Conservation (phyloP, 2,888 invertebrate species). For the Pandemis heparana region DNA sequence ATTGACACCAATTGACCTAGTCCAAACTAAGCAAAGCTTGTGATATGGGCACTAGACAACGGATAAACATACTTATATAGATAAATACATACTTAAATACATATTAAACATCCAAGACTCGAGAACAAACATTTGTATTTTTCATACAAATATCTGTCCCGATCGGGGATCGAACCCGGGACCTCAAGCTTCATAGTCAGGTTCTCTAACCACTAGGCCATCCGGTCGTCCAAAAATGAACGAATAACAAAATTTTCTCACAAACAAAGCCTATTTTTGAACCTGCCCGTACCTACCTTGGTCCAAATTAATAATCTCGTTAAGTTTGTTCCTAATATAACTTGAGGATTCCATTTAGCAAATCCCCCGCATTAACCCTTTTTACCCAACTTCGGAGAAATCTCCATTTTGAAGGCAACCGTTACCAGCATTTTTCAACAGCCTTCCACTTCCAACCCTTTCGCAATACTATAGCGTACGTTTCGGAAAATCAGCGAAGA, state of each 20-base stretch:
- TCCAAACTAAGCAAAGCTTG: no score
- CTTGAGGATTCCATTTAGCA: slow-evolving; percentile 37
- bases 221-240: no score
- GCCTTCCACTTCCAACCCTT: slow-evolving; percentile 6
- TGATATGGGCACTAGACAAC: no score
- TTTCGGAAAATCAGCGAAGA: background rate
- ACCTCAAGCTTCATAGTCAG: no score
- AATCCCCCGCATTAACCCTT: slow-evolving; percentile 42
- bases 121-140: no score
- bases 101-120: no score
- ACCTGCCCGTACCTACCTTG: slow-evolving; percentile 6
- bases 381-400: slow-evolving; percentile 34
- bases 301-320: slow-evolving; percentile 38
- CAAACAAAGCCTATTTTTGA: background rate
- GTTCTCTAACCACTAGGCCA: no score
- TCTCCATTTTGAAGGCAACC: slow-evolving; percentile 35
- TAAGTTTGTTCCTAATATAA: slow-evolving; percentile 31
- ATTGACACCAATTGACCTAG: no score
- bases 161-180: no score
- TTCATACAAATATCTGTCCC: no score
- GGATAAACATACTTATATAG: no score
- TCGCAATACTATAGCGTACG: background rate
- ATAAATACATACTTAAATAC: no score
- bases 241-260: background rate
- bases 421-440: slow-evolving; percentile 26